phyloP scores from a whole-genome alignment of 2,113 vertebrate species.

The Gracilinanus agilis region DNA sequence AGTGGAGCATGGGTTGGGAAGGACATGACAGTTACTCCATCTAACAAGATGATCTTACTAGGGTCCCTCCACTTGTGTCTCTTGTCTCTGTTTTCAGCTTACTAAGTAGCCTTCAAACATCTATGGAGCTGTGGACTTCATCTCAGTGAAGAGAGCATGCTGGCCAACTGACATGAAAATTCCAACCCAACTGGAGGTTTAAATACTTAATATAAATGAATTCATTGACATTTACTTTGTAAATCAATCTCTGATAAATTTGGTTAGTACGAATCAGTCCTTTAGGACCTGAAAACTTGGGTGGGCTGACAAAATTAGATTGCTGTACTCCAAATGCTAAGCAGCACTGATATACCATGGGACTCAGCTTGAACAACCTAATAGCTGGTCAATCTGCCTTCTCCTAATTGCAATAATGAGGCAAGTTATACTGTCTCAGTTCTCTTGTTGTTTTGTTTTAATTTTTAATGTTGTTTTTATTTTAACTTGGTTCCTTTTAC shows the following conservation, averaged over 20 bases:
- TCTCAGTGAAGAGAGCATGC: slow-evolving; percentile 4
- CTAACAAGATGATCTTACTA: neutral
- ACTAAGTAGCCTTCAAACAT: neutral
- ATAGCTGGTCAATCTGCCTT: neutral
- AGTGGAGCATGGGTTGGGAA: neutral
- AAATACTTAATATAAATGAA: slow-evolving; percentile 34
- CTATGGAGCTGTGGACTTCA: neutral
- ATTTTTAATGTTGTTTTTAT: neutral
- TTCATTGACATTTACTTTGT: slow-evolving; percentile 47
- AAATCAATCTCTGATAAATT: slow-evolving; percentile 44
- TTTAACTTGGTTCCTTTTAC: neutral
- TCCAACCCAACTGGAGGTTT: neutral
- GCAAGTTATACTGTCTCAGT: neutral
- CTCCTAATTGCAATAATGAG: neutral
- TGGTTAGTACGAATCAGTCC: slow-evolving; percentile 27
- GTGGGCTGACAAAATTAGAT: neutral
- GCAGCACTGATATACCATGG: neutral
- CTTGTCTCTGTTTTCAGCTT: neutral
- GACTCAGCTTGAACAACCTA: neutral
- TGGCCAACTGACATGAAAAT: neutral
- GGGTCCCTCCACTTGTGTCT: neutral
- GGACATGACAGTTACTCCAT: neutral
- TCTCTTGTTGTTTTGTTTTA: neutral
- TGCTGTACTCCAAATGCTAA: neutral
- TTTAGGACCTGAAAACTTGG: neutral